These are phyloP conservation scores for Adelognathus sp. DNA, from an alignment of 2,888 invertebrate genomes.

Conservation along the genomic window DNA sequence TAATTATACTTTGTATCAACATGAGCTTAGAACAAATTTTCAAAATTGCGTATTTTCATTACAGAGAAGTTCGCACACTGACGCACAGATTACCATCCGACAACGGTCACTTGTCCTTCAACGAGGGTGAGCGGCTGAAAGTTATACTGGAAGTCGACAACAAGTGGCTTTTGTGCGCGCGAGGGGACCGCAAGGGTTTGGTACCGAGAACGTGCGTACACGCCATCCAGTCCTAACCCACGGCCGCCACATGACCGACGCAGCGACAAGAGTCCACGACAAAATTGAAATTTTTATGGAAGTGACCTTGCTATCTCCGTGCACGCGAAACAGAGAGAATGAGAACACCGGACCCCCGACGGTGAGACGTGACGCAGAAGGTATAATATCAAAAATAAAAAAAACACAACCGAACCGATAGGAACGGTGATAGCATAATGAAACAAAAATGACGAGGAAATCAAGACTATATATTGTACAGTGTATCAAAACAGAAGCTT, in stretches of 20 bases:
- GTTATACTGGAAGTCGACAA: constrained; percentile 90
- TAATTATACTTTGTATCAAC: background rate
- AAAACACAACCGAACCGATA: too few species aligned
- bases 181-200: constrained; percentile 89
- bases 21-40: background rate
- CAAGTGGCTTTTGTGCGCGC: constrained; percentile 89
- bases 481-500: constrained; percentile 74
- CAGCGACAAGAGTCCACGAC: constrained; percentile 33
- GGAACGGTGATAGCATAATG: background rate
- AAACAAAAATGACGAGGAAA: constrained; percentile 46
- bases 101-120: constrained; percentile 89
- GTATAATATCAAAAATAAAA: constrained; percentile 14
- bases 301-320: constrained; percentile 35
- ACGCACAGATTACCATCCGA: constrained; percentile 90
- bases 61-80: constrained; percentile 87
- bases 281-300: constrained; percentile 31
- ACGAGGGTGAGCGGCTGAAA: constrained; percentile 88
- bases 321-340: constrained; percentile 40
- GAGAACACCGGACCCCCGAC: constrained; percentile 1
- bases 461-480: constrained; percentile 71
- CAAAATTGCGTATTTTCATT: constrained; percentile 63
- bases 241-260: constrained; percentile 39
- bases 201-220: constrained; percentile 88
- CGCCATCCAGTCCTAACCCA: constrained; percentile 76
- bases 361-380: background rate